Evolutionary conservation across 35 echinoderm and acorn worm genomes (phyloP).

Genomic region (Holothuria glaberrima): DNA sequence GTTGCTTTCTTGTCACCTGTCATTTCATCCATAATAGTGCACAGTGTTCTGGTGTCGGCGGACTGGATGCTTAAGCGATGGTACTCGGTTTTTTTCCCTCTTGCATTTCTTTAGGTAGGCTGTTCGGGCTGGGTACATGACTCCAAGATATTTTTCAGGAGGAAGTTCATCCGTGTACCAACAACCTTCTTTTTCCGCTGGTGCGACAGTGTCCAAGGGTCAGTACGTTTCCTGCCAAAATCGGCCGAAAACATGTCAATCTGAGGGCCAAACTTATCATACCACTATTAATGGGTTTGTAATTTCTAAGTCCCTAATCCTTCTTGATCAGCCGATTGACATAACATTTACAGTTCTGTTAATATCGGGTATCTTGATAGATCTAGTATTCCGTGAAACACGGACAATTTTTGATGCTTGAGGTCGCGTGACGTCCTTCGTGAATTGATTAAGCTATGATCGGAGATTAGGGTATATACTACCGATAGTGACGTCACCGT

Average conservation of each 20-base stretch:
- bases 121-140: background rate
- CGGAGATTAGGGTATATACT: background rate
- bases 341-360: too few species aligned
- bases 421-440: constrained; percentile 1
- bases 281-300: background rate
- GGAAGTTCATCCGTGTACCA: constrained; percentile 39
- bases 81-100: constrained; percentile 24
- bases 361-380: too few species aligned
- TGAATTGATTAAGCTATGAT: constrained; percentile 3
- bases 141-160: background rate
- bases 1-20: constrained; percentile 8
- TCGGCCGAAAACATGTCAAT: background rate
- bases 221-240: background rate
- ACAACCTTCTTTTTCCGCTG: background rate
- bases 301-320: background rate
- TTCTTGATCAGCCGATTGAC: too few species aligned
- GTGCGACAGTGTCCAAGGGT: background rate
- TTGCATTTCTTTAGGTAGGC: background rate
- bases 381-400: constrained; percentile 21
- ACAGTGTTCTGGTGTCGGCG: constrained; percentile 11
- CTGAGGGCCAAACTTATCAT: background rate
- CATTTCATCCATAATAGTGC: constrained; percentile 25
- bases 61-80: constrained; percentile 26
- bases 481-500: background rate
- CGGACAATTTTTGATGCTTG: background rate